These are phyloP conservation scores for Microctonus brassicae DNA, from an alignment of 2,888 invertebrate species.

Conservation along the genomic window DNA sequence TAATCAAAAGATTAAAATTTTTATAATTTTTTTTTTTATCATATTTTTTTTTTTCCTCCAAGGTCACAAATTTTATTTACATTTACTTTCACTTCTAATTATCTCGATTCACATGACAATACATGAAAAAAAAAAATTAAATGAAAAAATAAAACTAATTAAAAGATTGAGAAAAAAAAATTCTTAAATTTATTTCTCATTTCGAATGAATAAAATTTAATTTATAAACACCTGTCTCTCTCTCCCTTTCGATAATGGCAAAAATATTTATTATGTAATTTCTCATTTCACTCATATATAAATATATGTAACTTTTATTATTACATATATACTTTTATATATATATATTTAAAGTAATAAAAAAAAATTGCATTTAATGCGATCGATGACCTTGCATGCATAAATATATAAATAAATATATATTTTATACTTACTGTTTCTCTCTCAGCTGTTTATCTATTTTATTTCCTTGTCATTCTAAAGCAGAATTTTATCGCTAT, in stretches of 20 bases:
- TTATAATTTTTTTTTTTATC: not conserved
- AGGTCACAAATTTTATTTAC: not conserved
- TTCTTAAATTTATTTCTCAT: not conserved
- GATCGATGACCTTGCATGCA: not conserved
- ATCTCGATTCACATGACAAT: not conserved
- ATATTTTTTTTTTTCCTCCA: not conserved
- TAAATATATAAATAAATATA: not conserved
- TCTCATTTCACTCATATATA: no score
- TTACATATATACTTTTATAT: no score
- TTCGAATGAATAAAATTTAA: not conserved
- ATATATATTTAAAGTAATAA: not conserved
- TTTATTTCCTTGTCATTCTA: not conserved
- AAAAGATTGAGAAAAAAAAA: not conserved
- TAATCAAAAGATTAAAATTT: no score
- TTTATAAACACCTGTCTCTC: not conserved
- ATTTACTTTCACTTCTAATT: not conserved
- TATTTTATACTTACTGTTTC: not conserved
- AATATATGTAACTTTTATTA: no score
- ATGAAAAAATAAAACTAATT: not conserved
- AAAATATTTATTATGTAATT: not conserved
- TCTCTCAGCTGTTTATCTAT: constrained; percentile 3
- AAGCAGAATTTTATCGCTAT: not conserved
- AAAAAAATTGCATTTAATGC: not conserved
- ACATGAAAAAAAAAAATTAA: not conserved
- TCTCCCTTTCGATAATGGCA: not conserved